Percentiles rank a stretch among this genome's conserved stretches.
Evolutionary conservation across 2,797 vertebrate genomes (phyloP).

Genomic region (Podarcis lilfordi): DNA sequence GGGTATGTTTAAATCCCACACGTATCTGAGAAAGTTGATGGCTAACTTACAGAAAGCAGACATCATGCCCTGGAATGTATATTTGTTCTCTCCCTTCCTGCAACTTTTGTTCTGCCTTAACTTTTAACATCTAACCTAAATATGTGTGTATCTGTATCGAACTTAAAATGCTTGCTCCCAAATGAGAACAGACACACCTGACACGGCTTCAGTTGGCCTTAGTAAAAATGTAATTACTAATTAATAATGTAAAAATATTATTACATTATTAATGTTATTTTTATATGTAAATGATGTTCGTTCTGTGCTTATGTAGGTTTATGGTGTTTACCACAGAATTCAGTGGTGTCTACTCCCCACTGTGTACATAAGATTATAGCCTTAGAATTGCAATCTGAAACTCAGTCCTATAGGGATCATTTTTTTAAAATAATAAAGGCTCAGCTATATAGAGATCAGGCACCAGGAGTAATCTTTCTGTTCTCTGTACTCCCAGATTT

Average conservation of each 20-base stretch:
- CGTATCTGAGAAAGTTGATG: background rate
- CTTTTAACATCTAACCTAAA: background rate
- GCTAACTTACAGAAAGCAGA: background rate
- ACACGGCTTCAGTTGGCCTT: background rate
- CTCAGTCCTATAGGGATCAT: background rate
- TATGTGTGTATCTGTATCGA: too few species aligned
- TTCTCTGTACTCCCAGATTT: background rate
- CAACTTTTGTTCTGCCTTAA: background rate
- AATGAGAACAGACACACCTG: background rate
- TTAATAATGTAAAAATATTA: background rate
- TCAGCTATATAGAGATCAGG: background rate
- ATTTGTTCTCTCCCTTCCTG: background rate
- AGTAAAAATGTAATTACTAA: background rate
- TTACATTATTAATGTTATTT: background rate
- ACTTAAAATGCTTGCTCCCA: background rate
- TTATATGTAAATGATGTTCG: background rate
- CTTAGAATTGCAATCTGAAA: background rate
- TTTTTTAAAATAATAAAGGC: background rate
- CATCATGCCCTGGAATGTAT: background rate
- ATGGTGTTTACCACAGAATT: background rate
- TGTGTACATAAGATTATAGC: background rate
- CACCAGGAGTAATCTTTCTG: fast-evolving
- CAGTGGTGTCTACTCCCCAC: background rate
- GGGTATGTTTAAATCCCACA: too few species aligned
- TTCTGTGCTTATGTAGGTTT: background rate